These are phyloP conservation scores for Equus quagga DNA, from an alignment of 2,113 vertebrate species.

Conservation along the genomic window DNA sequence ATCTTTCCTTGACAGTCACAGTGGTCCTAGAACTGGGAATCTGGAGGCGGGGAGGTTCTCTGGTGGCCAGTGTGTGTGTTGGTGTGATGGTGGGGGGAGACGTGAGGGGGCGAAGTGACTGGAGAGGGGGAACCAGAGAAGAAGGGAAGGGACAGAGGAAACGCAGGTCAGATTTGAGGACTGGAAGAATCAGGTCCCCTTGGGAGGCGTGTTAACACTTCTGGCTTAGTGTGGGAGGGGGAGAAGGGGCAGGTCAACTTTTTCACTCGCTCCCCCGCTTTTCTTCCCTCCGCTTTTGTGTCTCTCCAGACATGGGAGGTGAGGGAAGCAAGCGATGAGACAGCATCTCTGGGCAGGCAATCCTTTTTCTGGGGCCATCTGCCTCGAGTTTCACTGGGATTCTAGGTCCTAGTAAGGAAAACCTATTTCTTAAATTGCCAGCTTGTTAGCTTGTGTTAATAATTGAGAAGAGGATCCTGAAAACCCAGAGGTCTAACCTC, in stretches of 20 bases:
- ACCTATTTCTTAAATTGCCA: background rate
- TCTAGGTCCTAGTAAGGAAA: background rate
- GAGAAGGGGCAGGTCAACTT: background rate
- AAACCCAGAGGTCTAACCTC: background rate
- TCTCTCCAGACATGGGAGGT: background rate
- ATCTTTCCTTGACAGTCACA: conserved; percentile 6
- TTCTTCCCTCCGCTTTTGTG: background rate
- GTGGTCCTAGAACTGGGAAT: background rate
- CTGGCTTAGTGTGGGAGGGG: background rate
- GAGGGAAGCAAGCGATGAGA: background rate
- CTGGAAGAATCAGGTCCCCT: background rate
- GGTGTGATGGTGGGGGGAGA: background rate
- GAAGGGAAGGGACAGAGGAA: background rate
- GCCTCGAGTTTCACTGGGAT: background rate
- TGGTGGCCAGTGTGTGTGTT: background rate
- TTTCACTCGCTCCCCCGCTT: background rate
- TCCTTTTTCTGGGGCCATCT: background rate
- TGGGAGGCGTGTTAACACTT: background rate
- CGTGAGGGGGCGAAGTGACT: background rate
- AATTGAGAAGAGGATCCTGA: background rate
- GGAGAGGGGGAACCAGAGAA: background rate
- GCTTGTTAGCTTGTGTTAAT: background rate
- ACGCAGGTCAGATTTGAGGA: background rate
- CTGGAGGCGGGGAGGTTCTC: background rate
- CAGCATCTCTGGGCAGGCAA: background rate